Evolutionary conservation across 2,888 invertebrate genomes (phyloP), one percentile per base, ranked within the genome.

Genomic region (Elegia similella): DNA sequence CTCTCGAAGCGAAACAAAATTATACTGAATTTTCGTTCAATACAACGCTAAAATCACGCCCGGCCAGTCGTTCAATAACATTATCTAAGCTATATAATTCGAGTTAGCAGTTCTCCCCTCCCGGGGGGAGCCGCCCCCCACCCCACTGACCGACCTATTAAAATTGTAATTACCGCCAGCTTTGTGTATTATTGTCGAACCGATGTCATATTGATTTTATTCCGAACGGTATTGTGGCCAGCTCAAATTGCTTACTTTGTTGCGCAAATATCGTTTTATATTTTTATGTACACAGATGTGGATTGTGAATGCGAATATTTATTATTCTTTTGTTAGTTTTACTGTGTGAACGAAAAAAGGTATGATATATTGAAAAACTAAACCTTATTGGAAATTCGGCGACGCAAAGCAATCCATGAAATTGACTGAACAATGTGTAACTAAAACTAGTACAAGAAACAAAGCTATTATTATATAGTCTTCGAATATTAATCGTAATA

Each of bases 141-240:
- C 70, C 68, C 69, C 73, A 69, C 76, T 87, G 87, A 84, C 86
- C 85, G 81, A 82, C 84, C 85, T 80, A 86, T 87, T 88, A 87
- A 87, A 88, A 85, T 84, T 78, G 82, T 87, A 87, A 88, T 88
- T 86, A 86, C 80, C 78, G 70, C 76, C 73, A 76, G 78, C 82
- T 81, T 78, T 81, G 80, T 78, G 79, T 85, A 76, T 83, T 84
- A 83, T 83, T 84, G 82, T 76, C 75, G 70, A 78, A 86, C 80
- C 80, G 68, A 80, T 79, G 76, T 77, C 76, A 70, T 80, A 80
- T 86, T 77, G 84, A 84, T 84, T 82, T 54, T 54, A 54, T 54
- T 54, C 17, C 32, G 43, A 54, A 42, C 42, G 42, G 42, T 54
- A 8, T 16, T 50, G 34, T 34, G 50, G 50, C 50, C 34, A n/a